Evolutionary conservation across 1,140 invertebrate species (phyloP).

Genomic region (Drosophila mojavensis): DNA sequence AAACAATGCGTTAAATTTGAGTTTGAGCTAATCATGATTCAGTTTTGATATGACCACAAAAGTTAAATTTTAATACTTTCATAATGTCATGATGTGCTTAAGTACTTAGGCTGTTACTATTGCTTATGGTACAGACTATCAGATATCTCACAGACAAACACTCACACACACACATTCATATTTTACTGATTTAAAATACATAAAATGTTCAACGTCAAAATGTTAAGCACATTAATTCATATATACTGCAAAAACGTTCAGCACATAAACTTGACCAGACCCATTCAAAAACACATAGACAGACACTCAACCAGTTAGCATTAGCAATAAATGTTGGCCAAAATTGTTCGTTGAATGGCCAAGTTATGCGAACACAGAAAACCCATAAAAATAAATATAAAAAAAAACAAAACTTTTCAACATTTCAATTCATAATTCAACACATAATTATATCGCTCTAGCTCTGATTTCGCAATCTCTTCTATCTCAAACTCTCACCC

Average conservation of each 20-base stretch:
- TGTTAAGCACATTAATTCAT: constrained; percentile 52
- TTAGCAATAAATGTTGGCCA: constrained; percentile 67
- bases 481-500: background rate
- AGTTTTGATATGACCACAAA: too few relatives aligned
- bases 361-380: constrained; percentile 59
- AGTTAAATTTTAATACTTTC: background rate
- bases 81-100: background rate
- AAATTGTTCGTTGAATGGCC: constrained; percentile 60
- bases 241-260: constrained; percentile 38
- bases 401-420: constrained; percentile 44
- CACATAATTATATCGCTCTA: constrained; percentile 72
- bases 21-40: too few relatives aligned
- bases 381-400: constrained; percentile 54
- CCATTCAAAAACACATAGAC: background rate
- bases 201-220: constrained; percentile 5
- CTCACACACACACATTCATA: background rate
- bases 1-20: too few relatives aligned
- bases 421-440: constrained; percentile 81
- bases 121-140: background rate
- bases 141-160: background rate
- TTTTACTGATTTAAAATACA: background rate
- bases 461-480: constrained; percentile 20
- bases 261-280: constrained; percentile 9
- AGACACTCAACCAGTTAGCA: constrained; percentile 32
- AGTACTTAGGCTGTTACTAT: background rate